Percentiles rank a stretch among this genome's conserved stretches.
These are phyloP conservation scores for Teleogryllus oceanicus DNA, from an alignment of 2,888 invertebrate genomes.

Conservation along the genomic window DNA sequence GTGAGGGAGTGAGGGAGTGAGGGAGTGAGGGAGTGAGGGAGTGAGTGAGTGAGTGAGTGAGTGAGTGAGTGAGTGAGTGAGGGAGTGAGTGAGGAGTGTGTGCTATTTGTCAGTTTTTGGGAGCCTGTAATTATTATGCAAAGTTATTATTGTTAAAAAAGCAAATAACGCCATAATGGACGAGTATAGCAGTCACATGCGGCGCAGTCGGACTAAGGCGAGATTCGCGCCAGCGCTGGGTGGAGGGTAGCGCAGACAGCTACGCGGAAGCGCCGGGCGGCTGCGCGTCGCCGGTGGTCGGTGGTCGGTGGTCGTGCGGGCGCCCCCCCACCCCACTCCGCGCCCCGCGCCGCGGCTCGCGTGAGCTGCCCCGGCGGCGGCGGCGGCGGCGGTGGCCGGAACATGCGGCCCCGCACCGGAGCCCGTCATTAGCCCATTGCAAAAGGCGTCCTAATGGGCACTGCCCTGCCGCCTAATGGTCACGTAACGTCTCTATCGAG, in stretches of 20 bases:
- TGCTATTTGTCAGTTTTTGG: too few species aligned
- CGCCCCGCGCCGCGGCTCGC: slow-evolving; percentile 2
- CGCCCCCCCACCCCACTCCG: not conserved
- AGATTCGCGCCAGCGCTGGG: too few species aligned
- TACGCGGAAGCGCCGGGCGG: not conserved
- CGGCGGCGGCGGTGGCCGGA: slow-evolving; percentile 45
- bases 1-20: too few species aligned
- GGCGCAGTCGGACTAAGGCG: too few species aligned
- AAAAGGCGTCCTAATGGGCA: slow-evolving; percentile 52
- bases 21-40: too few species aligned
- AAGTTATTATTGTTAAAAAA: too few species aligned
- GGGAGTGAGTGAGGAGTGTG: too few species aligned
- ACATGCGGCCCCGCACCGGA: slow-evolving; percentile 47
- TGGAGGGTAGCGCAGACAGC: not conserved
- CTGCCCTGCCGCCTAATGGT: slow-evolving; percentile 33
- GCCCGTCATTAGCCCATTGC: slow-evolving; percentile 52
- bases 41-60: too few species aligned
- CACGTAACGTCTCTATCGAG: slow-evolving; percentile 37
- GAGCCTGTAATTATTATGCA: too few species aligned
- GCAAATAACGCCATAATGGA: too few species aligned
- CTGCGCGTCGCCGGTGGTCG: not conserved
- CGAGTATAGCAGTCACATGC: too few species aligned
- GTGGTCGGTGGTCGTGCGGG: slow-evolving; percentile 19
- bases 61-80: too few species aligned
- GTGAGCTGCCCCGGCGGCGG: slow-evolving; percentile 40